Conservation (phyloP, 2,113 vertebrate species). For the Aptenodytes forsteri region DNA sequence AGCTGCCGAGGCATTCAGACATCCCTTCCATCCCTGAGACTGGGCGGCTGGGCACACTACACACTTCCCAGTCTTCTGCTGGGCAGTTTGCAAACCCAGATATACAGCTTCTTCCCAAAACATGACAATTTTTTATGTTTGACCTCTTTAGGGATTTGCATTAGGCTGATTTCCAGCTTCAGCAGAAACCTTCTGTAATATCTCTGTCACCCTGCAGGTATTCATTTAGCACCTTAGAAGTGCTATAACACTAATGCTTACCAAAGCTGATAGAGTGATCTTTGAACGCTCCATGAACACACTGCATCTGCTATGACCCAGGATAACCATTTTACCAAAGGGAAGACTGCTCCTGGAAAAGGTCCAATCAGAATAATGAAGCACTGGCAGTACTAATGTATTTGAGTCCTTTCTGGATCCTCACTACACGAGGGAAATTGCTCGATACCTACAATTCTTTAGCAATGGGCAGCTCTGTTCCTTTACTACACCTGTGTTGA, state of each 20-base stretch:
- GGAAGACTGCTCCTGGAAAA: background rate
- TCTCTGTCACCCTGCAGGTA: background rate
- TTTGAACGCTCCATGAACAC: background rate
- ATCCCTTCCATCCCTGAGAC: background rate
- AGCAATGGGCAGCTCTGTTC: background rate
- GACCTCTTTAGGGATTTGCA: background rate
- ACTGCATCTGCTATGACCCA: background rate
- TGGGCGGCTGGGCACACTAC: background rate
- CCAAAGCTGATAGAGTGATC: background rate
- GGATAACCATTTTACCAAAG: background rate
- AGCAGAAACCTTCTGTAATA: background rate
- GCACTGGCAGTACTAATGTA: background rate
- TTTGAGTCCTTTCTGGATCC: background rate
- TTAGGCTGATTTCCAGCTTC: background rate
- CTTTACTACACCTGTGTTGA: background rate
- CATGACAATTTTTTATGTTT: background rate
- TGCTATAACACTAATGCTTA: background rate
- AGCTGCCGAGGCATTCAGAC: rapidly evolving
- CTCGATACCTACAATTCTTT: background rate
- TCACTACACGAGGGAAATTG: background rate
- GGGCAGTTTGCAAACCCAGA: background rate
- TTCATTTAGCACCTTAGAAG: background rate
- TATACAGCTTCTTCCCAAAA: background rate
- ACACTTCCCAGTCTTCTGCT: background rate
- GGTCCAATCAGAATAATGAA: background rate